These are phyloP conservation scores for Sialis fuliginosa DNA, from an alignment of 2,888 invertebrate species.

Conservation along the genomic window DNA sequence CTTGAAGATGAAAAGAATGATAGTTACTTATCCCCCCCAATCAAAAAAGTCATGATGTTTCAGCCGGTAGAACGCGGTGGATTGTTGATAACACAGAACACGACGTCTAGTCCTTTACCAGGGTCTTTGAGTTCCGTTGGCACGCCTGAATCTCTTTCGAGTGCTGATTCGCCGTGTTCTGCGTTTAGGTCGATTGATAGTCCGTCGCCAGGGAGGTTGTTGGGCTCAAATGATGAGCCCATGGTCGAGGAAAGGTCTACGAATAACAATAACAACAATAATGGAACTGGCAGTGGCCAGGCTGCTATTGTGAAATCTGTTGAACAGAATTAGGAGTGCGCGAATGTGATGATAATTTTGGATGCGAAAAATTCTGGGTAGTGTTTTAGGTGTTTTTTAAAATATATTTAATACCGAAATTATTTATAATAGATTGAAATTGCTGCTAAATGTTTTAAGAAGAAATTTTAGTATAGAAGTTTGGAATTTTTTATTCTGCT, in stretches of 20 bases:
- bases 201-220: constrained; percentile 27
- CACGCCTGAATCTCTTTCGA: constrained; percentile 40
- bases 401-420: too few relatives aligned
- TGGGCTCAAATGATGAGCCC: constrained; percentile 22
- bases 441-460: too few relatives aligned
- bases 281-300: constrained; percentile 6
- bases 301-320: constrained; percentile 23
- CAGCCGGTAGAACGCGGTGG: constrained; percentile 20
- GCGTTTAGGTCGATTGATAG: constrained; percentile 34
- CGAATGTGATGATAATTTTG: too few relatives aligned
- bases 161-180: constrained; percentile 39
- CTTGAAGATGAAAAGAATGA: constrained; percentile 34
- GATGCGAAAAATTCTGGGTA: too few relatives aligned
- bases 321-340: constrained; percentile 11
- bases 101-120: constrained; percentile 27
- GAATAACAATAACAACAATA: neutral
- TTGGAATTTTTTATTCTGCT: too few relatives aligned
- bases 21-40: constrained; percentile 22
- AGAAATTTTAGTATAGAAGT: too few relatives aligned
- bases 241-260: constrained; percentile 18
- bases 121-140: constrained; percentile 37
- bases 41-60: constrained; percentile 26
- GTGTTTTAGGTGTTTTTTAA: too few relatives aligned
- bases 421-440: too few relatives aligned
- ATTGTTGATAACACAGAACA: constrained; percentile 22